A percentile compares a stretch with the other conserved stretches of the same genome.
Evolutionary conservation across 2,113 vertebrate species (phyloP).

Genomic region (Apteryx mantelli): DNA sequence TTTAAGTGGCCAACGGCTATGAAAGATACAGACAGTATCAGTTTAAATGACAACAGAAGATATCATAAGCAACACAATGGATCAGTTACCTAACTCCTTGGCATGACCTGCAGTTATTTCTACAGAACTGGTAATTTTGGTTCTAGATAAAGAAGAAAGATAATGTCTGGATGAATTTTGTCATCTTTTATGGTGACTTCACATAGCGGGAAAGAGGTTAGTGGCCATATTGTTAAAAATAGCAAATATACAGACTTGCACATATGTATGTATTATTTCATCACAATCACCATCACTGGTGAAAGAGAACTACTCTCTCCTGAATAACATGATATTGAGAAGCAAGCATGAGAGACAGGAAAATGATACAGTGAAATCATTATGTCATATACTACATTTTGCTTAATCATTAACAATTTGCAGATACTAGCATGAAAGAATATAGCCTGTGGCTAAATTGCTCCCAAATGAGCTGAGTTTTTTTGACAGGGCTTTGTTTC

Average conservation of each 20-base stretch:
- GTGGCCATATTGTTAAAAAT: neutral
- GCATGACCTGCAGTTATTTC: neutral
- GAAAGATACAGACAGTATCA: neutral
- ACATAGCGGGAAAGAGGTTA: neutral
- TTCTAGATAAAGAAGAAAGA: neutral
- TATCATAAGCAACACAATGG: neutral
- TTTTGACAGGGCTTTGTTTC: slow-evolving; percentile 10
- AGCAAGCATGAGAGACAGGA: neutral
- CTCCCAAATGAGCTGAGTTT: neutral
- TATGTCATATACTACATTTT: neutral
- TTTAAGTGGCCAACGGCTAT: neutral
- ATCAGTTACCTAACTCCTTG: neutral
- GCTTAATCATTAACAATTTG: slow-evolving; percentile 21
- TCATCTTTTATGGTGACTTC: neutral
- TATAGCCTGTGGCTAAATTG: neutral
- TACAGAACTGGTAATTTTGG: neutral
- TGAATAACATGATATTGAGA: neutral
- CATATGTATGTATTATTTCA: neutral
- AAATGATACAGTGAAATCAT: neutral
- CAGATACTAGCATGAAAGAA: slow-evolving; percentile 14
- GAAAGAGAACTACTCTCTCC: neutral
- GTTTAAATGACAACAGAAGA: neutral
- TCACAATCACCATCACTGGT: neutral
- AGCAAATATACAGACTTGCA: neutral
- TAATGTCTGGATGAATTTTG: neutral